phyloP scores from a whole-genome alignment of 2,113 vertebrate genomes.

The Rhea pennata region DNA sequence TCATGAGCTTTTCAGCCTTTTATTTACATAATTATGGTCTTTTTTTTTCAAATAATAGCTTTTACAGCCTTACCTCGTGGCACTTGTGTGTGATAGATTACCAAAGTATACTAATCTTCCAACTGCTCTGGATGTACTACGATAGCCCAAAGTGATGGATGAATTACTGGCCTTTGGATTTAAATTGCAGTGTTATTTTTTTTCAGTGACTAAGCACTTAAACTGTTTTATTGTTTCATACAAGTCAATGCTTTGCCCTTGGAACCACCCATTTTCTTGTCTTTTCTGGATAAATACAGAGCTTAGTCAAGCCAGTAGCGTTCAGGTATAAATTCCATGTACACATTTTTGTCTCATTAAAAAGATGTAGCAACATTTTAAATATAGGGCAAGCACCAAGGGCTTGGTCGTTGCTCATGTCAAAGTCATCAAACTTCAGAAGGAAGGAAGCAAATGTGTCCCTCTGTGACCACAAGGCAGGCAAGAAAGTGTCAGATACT shows the following conservation, averaged over 20 bases:
- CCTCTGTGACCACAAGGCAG: too few relatives aligned
- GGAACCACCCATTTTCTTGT: neutral
- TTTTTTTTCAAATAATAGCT: neutral
- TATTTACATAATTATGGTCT: neutral
- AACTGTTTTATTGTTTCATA: neutral
- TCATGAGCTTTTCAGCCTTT: neutral
- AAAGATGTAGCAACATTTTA: slow-evolving; percentile 34
- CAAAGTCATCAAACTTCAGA: neutral
- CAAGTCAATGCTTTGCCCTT: neutral
- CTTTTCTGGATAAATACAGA: slow-evolving; percentile 8
- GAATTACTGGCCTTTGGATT: neutral
- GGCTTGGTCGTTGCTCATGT: neutral
- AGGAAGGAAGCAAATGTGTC: neutral
- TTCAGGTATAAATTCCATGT: neutral
- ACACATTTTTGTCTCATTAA: slow-evolving; percentile 24
- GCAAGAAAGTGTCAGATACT: too few relatives aligned
- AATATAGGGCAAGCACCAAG: neutral
- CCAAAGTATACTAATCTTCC: neutral
- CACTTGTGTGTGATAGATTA: neutral
- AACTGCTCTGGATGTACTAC: neutral
- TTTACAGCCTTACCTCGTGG: neutral
- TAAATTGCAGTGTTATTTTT: neutral
- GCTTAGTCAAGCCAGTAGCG: slow-evolving; percentile 15
- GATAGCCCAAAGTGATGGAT: neutral
- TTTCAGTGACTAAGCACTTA: slow-evolving; percentile 22